Evolutionary conservation across 1,140 invertebrate species (phyloP).

Genomic region (Microplitis demolitor): DNA sequence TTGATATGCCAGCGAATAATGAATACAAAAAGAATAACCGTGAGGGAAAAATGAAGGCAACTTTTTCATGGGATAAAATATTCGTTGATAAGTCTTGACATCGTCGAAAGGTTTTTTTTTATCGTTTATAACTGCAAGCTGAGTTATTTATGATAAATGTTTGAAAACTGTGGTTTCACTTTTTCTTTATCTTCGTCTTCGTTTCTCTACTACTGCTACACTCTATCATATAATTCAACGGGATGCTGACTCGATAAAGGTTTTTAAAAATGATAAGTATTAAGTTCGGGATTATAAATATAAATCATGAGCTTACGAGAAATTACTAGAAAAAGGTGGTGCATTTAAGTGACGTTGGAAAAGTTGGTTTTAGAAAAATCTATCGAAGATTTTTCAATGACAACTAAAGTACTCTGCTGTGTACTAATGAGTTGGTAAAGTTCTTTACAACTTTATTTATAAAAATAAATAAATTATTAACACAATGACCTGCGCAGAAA

Average conservation of each 20-base stretch:
- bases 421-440: too few relatives aligned
- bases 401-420: neutral
- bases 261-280: neutral
- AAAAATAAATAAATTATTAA: too few relatives aligned
- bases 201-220: too few relatives aligned
- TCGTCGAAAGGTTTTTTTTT: neutral
- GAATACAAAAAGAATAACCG: neutral
- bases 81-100: conserved; percentile 6
- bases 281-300: too few relatives aligned
- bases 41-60: neutral
- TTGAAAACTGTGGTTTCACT: too few relatives aligned
- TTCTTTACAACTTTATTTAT: too few relatives aligned
- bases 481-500: too few relatives aligned
- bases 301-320: too few relatives aligned
- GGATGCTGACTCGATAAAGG: neutral
- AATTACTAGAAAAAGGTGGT: neutral
- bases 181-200: too few relatives aligned
- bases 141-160: conserved; percentile 7
- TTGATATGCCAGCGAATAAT: conserved; percentile 1
- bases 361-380: neutral
- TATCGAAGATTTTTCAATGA: conserved; percentile 4
- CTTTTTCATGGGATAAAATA: conserved; percentile 10
- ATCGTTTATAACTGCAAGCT: neutral
- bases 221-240: neutral
- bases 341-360: neutral